Base-by-base conservation (phyloP, 2,888 invertebrate species). In the Hypercompe scribonia region DNA sequence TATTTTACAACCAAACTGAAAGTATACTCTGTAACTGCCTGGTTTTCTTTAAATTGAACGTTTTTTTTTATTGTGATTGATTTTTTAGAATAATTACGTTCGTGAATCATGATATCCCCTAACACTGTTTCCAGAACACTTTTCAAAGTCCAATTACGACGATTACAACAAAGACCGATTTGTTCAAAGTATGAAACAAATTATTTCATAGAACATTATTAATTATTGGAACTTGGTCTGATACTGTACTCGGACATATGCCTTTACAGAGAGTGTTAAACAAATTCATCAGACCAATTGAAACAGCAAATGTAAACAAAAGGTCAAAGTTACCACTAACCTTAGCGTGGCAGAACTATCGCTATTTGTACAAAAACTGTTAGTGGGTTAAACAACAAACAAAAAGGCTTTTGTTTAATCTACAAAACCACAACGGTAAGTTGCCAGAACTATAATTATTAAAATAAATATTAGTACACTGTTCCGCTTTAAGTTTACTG, bases 321-420 rank as follows among this genome's bases (percentile, higher is more conserved):
- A 61, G 61, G 24, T 18, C 31, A 61, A 61, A 61, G 31, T 31
- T 31, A 7, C 18, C 1, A 61, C 31, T 15, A 31, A 31, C 31
- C 61, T 61, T 31, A 31, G 18, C 18, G 2, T 28, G 4, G 15
- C 13, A 61, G 28, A 61, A 31, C 58, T 28, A 28, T 61, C 28
- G 15, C 31, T 18, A 8, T 5, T 61, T 31, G 5, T 31, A 58
- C 58, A 58, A 31, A n/a, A 31, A 54, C 50, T 31, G 42, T 66
- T 15, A 66, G 66, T 66, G 31, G 42, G 2, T 46, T 31, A 66
- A 66, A 66, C 21, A 66, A 46, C 42, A 46, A 33, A 21, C 11
- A 46, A 31, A 24, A 33, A 66, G 31, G 66, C 61, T 66, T 66
- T 66, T 66, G 42, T 66, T 46, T 66, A 66, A 33, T 46, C 31